Evolutionary conservation across 2,797 vertebrate species (phyloP), one percentile per base, ranked within the genome.

Genomic region (Chrysocyon brachyurus): DNA sequence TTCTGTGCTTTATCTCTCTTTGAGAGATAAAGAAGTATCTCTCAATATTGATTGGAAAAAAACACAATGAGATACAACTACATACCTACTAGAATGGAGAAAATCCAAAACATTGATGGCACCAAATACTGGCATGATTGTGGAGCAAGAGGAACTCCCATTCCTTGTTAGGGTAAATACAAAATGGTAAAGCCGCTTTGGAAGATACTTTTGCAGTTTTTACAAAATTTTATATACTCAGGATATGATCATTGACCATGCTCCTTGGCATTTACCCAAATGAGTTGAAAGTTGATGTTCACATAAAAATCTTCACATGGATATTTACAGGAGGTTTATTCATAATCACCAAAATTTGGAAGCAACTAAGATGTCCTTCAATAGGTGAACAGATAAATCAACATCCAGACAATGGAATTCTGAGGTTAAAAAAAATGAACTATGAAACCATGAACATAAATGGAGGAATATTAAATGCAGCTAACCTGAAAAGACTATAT

Each of bases 341-440:
- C 56, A 61, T 73, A 90, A 82, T 36, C 81, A 15, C 5, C 22
- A 54, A 96, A 93, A 46, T 2, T 59, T 8, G 2, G 4, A 92
- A 90, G 49, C 40, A 64, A 94, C 12, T 28, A 87, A 95, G 36
- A 61, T 92, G 12, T 12, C 52, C 64, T 84, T 91, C 22, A 54
- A 36, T 40, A 75, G 64, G 15, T 77, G 9, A 79, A 33, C 79
- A 10, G 12, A 40, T 87, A 88, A 83, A 36, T 84, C 79, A 93
- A 68, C 1, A 49, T 87, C 24, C 73, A 89, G 57, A 63, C 12
- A 77, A 31, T 7, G 3, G 12, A 87, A 16, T 54, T 90, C 9
- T 77, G 10, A 66, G 21, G 21, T 19, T 92, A 88, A 92, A 93
- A 75, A 40, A 96, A 93, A 79, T 77, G 31, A 68, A 40, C 24